Evolutionary conservation across 2,113 vertebrate species (phyloP).

Genomic region (Chauna torquata): DNA sequence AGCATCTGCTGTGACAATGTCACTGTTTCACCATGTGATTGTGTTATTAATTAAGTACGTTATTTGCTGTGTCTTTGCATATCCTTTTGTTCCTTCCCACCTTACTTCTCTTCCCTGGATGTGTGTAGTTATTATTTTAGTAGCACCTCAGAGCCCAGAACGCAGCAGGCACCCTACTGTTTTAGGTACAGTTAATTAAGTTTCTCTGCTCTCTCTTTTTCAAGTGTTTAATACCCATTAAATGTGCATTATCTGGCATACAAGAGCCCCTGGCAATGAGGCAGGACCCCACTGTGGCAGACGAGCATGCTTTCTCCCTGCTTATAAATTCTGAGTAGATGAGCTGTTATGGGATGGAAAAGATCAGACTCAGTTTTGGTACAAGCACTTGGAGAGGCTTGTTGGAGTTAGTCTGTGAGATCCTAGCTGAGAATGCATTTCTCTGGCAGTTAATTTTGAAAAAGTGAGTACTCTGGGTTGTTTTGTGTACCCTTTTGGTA

Average conservation of each 20-base stretch:
- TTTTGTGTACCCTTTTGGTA: not conserved
- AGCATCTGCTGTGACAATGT: not conserved
- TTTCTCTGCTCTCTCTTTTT: not conserved
- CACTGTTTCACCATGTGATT: not conserved
- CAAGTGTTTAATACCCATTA: constrained; percentile 12
- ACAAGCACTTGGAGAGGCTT: not conserved
- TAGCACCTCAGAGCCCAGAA: not conserved
- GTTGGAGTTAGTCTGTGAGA: not conserved
- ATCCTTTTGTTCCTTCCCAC: not conserved
- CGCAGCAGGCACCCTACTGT: not conserved
- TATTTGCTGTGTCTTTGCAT: not conserved
- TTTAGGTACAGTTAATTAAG: constrained; percentile 29
- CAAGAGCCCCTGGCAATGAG: not conserved
- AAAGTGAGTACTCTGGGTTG: not conserved
- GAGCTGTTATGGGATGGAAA: not conserved
- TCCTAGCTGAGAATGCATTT: not conserved
- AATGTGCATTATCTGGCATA: not conserved
- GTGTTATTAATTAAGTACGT: not conserved
- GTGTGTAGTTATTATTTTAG: not conserved
- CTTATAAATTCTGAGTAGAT: not conserved
- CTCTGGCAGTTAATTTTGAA: not conserved
- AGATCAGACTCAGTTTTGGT: not conserved
- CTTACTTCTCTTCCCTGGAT: not conserved
- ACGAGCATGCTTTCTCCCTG: not conserved
- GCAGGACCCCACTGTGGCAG: not conserved